A percentile compares a stretch with the other conserved stretches of the same genome.
Conservation (phyloP, 1,140 invertebrate genomes). For the Lordiphosa stackelbergi region DNA sequence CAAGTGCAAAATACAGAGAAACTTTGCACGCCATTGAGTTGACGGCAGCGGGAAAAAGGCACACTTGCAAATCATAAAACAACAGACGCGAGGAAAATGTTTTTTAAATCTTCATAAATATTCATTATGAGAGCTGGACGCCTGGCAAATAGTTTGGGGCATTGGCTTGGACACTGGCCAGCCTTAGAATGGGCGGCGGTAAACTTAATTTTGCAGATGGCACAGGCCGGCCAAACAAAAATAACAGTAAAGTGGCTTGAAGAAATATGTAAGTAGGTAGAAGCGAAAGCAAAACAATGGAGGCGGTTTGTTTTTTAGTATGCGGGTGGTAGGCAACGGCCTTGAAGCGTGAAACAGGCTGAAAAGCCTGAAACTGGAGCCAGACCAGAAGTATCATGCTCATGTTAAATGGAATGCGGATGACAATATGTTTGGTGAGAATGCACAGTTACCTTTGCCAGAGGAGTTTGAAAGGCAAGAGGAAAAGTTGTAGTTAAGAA, state of each 20-base stretch:
- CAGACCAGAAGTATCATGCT: neutral
- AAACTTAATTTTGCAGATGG: constrained; percentile 67
- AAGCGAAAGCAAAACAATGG: constrained; percentile 42
- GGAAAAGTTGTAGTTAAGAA: too few relatives aligned
- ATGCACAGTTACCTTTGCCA: too few relatives aligned
- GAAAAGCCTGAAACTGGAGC: constrained; percentile 15
- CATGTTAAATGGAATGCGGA: too few relatives aligned
- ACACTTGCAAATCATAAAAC: constrained; percentile 76
- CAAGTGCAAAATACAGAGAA: constrained; percentile 56
- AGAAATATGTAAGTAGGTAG: constrained; percentile 31
- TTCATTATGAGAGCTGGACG: constrained; percentile 60
- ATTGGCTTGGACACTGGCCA: constrained; percentile 32
- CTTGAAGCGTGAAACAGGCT: constrained; percentile 47
- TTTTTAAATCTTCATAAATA: constrained; percentile 77
- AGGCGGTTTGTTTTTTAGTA: constrained; percentile 27
- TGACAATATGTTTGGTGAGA: too few relatives aligned
- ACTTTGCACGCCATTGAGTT: constrained; percentile 72
- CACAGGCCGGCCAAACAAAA: constrained; percentile 49
- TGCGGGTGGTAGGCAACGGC: constrained; percentile 32
- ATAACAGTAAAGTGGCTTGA: constrained; percentile 60
- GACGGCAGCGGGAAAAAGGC: constrained; percentile 34
- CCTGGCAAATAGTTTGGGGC: constrained; percentile 69
- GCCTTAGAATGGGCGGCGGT: constrained; percentile 36
- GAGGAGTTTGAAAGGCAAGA: too few relatives aligned
- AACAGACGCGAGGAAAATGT: constrained; percentile 76